Evolutionary conservation across 2,113 vertebrate species (phyloP).

Genomic region (Casuarius casuarius): DNA sequence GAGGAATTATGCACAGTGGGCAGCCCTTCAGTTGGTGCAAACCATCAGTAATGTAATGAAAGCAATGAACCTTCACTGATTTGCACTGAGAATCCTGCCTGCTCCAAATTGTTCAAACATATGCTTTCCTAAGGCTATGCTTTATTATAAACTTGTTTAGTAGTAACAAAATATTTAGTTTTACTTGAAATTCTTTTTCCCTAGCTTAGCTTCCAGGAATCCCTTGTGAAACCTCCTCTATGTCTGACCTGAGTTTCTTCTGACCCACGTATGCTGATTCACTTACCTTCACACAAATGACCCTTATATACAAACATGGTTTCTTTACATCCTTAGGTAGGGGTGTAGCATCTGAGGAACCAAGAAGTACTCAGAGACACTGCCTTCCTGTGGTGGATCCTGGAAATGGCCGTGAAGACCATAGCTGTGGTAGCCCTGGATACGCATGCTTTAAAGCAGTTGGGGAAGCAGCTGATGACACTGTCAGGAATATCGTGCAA

Average conservation of each 20-base stretch:
- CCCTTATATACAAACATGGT: fast-evolving
- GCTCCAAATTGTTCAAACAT: conserved; percentile 24
- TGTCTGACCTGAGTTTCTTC: background rate
- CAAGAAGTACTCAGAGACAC: background rate
- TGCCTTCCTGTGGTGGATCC: background rate
- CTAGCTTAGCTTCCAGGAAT: background rate
- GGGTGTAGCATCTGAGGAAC: background rate
- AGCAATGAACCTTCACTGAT: conserved; percentile 65
- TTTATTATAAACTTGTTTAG: conserved; percentile 32
- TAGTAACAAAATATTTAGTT: conserved; percentile 17
- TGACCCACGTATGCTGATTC: background rate
- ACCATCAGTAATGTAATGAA: conserved; percentile 13
- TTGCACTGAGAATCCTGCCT: conserved; percentile 23
- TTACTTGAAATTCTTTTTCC: conserved; percentile 16
- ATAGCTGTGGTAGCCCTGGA: background rate
- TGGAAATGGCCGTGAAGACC: background rate
- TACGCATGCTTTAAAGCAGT: background rate
- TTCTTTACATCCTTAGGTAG: background rate
- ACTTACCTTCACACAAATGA: background rate
- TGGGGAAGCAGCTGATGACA: conserved; percentile 25
- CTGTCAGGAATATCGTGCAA: background rate
- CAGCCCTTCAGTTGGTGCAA: conserved; percentile 60
- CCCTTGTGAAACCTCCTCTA: background rate
- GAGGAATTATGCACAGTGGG: conserved; percentile 64
- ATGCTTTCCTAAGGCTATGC: conserved; percentile 20